Evolutionary conservation across 30 jellyfish, hydroid and myxozoan genomes (phyloP), one percentile per base, ranked within the genome.

Genomic region (Mastigias papua): DNA sequence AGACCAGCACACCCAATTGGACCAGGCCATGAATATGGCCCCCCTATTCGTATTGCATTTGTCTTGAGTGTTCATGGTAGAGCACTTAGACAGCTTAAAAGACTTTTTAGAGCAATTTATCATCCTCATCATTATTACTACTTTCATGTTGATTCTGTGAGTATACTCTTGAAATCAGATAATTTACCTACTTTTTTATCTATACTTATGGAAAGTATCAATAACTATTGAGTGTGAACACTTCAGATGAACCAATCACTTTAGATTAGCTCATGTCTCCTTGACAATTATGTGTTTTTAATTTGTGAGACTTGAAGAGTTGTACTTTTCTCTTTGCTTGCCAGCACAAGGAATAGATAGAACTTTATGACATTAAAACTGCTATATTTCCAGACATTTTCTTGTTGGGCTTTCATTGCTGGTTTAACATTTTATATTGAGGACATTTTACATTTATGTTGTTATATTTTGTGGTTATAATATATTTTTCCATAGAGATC

Each of bases 111-210:
- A 76, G 98, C 98, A 31, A 62, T 95, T 27, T 95, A 87, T 76
- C 97, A 87, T 54, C 90, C 96, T 22, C 96, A 91, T 21, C 99
- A 95, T 74, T 95, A 90, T 48, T 95, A 70, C 85, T 95, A 90
- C 86, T 90, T 95, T 65, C 99, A 95, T 88, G 99, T 95, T 69
- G 99, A 95, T 77, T 90, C 99, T 29, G 99, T 95, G 78, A 83
- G 99, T 87, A 19, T 1, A 2, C 7, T 64, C n/a, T 29, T 33
- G 21, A 48, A 19, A 29, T 22, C n/a, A n/a, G n/a, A n/a, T 33
- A 21, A 23, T 23, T 57, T 5, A 23, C 19, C 8, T 6, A 17
- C 30, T 57, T 57, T 57, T 57, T 57, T 23, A 57, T 57, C 23
- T 16, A 57, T 5, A 8, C 8, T 57, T 5, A 57, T 57, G 13